Evolutionary conservation across 2,888 invertebrate genomes (phyloP), one percentile per base, ranked within the genome.

Genomic region (Cepaea hortensis): DNA sequence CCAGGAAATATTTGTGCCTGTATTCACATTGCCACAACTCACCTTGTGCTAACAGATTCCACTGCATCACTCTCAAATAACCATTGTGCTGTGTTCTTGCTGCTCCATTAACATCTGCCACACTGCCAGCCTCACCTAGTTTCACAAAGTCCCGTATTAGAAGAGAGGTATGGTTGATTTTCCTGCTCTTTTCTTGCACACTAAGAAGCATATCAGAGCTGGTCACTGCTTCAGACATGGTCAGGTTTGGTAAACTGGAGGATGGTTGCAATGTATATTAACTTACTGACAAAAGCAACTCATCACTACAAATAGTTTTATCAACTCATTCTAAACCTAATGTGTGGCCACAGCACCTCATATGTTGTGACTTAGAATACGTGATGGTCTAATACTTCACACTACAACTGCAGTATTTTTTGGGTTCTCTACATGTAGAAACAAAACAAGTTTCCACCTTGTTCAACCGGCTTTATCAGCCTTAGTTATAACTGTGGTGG

Each of bases 31-130:
- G 9, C 35, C 15, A 15, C 15, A 23, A 23, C 82, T 61, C 81
- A 92, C 93, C 93, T 90, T 92, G 91, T 68, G 93, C 93, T 35
- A 93, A 87, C 13, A 92, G 87, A 84, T 93, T 93, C 93, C 93
- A 93, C 89, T 93, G 93, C 91, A 93, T 91, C 1, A 93, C 86
- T 81, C 92, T 89, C 3, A 93, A 77, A 46, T 23, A 61, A 62
- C 72, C 68, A 35, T 80, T 62, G 13, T 79, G 50, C 18, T n/a
- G 11, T 5, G 15, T 65, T 48, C 11, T 15, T 15, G 15, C 18
- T 35, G 13, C 50, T 46, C 72, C 81, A 35, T 80, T 68, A 62
- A 18, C 4, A 3, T 3, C 35, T 7, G 15, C 35, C 13, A 9
- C 55, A 15, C 61, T 23, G 35, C 23, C 62, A 3, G 18, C 15